A percentile compares a stretch with the other conserved stretches of the same genome.
phyloP scores from a whole-genome alignment of 2,113 vertebrate genomes.

The Hystrix cristata region DNA sequence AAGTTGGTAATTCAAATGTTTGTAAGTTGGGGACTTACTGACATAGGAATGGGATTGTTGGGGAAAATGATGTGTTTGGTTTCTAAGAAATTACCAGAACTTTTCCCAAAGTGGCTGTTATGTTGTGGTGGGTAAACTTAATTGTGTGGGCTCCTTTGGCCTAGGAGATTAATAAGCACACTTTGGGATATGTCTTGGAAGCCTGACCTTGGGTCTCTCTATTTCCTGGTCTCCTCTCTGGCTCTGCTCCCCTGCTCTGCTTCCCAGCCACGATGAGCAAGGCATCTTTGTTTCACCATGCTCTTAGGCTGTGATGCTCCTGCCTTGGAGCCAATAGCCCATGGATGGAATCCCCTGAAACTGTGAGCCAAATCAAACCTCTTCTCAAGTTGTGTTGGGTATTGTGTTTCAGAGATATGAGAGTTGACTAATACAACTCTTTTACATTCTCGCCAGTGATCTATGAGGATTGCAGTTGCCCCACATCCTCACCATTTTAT shows the following conservation, averaged over 20 bases:
- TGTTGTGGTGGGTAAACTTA: not conserved
- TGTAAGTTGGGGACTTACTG: not conserved
- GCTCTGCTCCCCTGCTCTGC: not conserved
- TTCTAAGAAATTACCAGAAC: not conserved
- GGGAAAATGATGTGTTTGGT: not conserved
- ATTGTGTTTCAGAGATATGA: not conserved
- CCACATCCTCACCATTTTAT: not conserved
- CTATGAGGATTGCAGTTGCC: not conserved
- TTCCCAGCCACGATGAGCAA: not conserved
- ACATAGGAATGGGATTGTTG: not conserved
- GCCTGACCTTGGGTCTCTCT: not conserved
- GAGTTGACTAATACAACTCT: not conserved
- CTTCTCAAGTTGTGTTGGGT: not conserved
- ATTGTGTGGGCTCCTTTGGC: not conserved
- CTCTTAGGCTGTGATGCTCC: not conserved
- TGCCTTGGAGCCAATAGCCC: not conserved
- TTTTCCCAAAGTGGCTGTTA: not conserved
- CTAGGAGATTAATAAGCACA: not conserved
- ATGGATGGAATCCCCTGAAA: not conserved
- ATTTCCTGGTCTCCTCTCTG: not conserved
- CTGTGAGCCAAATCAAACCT: not conserved
- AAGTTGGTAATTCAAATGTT: not conserved
- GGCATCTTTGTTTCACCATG: not conserved
- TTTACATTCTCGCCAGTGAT: not conserved
- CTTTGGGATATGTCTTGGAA: not conserved